These are phyloP conservation scores for Ageneiosus marmoratus DNA, from an alignment of 2,113 vertebrate species.

Conservation along the genomic window DNA sequence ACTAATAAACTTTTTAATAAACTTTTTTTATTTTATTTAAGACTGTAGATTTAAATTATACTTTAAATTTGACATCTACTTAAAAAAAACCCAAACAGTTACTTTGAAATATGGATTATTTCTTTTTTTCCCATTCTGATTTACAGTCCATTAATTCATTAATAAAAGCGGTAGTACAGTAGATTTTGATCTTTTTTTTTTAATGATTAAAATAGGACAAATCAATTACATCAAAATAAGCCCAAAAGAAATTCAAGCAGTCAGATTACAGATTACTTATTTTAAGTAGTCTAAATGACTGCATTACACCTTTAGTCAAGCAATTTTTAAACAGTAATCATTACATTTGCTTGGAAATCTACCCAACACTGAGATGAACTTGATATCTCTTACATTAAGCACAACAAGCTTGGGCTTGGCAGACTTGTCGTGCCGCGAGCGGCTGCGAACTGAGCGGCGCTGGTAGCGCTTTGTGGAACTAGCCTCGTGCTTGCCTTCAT, in stretches of 20 bases:
- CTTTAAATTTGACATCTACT: neutral
- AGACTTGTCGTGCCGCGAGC: conserved; percentile 91
- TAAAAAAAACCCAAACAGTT: neutral
- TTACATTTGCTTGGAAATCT: neutral
- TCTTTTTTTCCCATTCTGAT: too few species aligned
- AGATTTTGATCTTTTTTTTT: too few species aligned
- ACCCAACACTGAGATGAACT: neutral
- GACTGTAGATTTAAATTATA: too few species aligned
- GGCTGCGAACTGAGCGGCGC: conserved; percentile 89
- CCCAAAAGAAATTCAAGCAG: neutral
- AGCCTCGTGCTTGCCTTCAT: conserved; percentile 88
- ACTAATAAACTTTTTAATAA: neutral
- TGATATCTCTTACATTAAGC: conserved; percentile 79
- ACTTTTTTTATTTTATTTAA: neutral
- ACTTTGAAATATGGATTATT: neutral
- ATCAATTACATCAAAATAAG: neutral
- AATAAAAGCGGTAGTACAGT: neutral
- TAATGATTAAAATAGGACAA: neutral
- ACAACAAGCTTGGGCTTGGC: conserved; percentile 90
- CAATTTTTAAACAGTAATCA: neutral
- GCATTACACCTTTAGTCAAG: neutral
- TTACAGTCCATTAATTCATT: neutral
- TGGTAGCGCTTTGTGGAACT: conserved; percentile 86
- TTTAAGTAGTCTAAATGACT: neutral
- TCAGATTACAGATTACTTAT: neutral